Percentiles rank a stretch among this genome's conserved stretches.
phyloP scores from a whole-genome alignment of 2,888 invertebrate genomes.

The Gandaritis pyraliata region DNA sequence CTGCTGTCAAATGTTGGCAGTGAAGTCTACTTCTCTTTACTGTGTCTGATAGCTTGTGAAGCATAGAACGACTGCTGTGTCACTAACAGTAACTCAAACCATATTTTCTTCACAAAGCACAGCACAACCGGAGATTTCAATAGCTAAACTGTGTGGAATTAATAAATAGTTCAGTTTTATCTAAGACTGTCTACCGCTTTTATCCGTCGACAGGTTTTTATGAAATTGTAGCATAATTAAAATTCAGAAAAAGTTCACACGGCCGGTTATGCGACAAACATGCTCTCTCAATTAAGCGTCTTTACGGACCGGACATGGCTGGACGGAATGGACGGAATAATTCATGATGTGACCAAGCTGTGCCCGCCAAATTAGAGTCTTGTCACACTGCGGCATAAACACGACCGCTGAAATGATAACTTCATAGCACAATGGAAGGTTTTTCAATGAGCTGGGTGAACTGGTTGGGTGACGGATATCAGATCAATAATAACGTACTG shows the following conservation, averaged over 20 bases:
- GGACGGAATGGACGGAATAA: conserved; percentile 70
- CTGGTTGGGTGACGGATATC: conserved; percentile 20
- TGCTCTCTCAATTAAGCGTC: conserved; percentile 78
- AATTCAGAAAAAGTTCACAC: conserved; percentile 71
- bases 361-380: conserved; percentile 56
- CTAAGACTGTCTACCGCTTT: not conserved
- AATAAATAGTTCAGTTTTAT: too few species aligned
- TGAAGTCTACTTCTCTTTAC: too few species aligned
- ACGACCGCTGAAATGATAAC: conserved; percentile 40
- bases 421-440: conserved; percentile 35
- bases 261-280: conserved; percentile 66
- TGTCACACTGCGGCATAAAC: conserved; percentile 50
- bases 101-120: too few species aligned
- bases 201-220: not conserved
- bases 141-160: too few species aligned
- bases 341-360: conserved; percentile 69
- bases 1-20: too few species aligned
- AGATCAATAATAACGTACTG: conserved; percentile 8
- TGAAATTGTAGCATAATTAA: conserved; percentile 46
- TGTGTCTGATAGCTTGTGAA: too few species aligned
- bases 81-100: too few species aligned
- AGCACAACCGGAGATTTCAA: too few species aligned
- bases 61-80: too few species aligned
- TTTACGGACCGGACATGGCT: conserved; percentile 67
- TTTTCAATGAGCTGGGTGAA: conserved; percentile 19